Percentiles rank a stretch among this genome's conserved stretches.
phyloP scores from a whole-genome alignment of 2,113 vertebrate species.

The Naja naja region DNA sequence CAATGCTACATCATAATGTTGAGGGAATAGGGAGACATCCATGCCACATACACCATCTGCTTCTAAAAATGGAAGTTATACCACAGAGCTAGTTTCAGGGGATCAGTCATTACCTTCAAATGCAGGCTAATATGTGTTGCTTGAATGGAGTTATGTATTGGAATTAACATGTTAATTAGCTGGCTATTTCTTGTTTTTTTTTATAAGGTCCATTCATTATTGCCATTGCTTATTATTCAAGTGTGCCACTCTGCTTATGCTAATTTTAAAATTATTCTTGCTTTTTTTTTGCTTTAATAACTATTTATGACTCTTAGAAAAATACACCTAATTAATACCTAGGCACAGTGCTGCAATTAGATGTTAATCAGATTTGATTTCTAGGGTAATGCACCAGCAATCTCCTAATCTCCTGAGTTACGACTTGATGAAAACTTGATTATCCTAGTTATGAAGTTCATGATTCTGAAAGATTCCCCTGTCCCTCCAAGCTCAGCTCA shows the following conservation, averaged over 20 bases:
- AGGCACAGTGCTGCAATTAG: conserved; percentile 62
- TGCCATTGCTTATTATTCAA: conserved; percentile 51
- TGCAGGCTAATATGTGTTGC: conserved; percentile 32
- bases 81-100: neutral
- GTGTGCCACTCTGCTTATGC: conserved; percentile 49
- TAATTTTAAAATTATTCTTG: conserved; percentile 63
- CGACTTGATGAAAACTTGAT: conserved; percentile 61
- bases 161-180: conserved; percentile 50
- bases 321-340: conserved; percentile 63
- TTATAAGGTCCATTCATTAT: conserved; percentile 52
- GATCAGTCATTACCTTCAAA: conserved; percentile 36
- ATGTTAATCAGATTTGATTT: conserved; percentile 71
- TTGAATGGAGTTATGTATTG: conserved; percentile 44
- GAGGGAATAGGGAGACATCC: neutral
- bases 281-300: conserved; percentile 51
- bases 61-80: conserved; percentile 39
- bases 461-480: conserved; percentile 38
- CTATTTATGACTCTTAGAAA: conserved; percentile 61
- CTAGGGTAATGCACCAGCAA: conserved; percentile 58
- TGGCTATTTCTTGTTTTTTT: conserved; percentile 61
- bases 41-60: neutral
- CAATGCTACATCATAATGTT: neutral
- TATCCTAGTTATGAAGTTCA: conserved; percentile 52
- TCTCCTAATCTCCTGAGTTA: conserved; percentile 57
- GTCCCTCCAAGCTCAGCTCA: neutral